Base-by-base conservation (phyloP, 2,113 vertebrate genomes). In the Pipra filicauda region DNA sequence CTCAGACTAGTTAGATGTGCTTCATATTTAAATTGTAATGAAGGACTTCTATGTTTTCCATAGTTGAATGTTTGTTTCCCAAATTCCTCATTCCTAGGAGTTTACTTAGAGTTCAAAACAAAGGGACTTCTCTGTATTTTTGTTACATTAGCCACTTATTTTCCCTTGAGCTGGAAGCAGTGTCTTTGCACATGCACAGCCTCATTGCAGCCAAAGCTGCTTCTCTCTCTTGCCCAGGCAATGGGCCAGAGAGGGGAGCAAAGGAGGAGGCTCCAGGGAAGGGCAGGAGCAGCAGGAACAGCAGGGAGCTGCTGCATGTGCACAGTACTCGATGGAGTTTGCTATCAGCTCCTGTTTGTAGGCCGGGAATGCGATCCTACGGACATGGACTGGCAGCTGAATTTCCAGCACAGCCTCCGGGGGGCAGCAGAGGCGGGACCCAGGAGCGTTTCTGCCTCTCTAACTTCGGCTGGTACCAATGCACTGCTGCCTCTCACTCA, bases 341-440 rank as follows among this genome's bases (percentile, higher is more conserved):
- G n/a, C 72, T 6, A 0, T 18, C 69, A 22, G 69, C 49, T 52
- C 67, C 76, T 62, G 62, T 16, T 1, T 2, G 1, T 0, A 4
- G 37, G 49, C 44, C 30, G 39, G 3, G 5, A 14, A 9, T 0
- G 23, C 41, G 15, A 54, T 48, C 23, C 64, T 35, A 5, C 17
- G 0, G 3, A 1, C 19, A 3, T 0, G 27, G 70, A 5, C 11
- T 18, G 1, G 35, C 0, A 12, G 46, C 15, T 10, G 41, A 11
- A 31, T 24, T 37, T 12, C 24, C 26, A 54, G 49, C 72, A 57
- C 70, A 17, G 31, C 84, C 93, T 58, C 59, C 10, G 44, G 87
- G 71, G 23, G 85, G 85, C 92, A 85, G 95, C 72, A 90, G 4
- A 11, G 2, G 31, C 0, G 2, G 13, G 48, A 13, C 6, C 20